A percentile compares a stretch with the other conserved stretches of the same genome.
Evolutionary conservation across 1,140 invertebrate species (phyloP).

Genomic region (Macrosteles quadrilineatus): DNA sequence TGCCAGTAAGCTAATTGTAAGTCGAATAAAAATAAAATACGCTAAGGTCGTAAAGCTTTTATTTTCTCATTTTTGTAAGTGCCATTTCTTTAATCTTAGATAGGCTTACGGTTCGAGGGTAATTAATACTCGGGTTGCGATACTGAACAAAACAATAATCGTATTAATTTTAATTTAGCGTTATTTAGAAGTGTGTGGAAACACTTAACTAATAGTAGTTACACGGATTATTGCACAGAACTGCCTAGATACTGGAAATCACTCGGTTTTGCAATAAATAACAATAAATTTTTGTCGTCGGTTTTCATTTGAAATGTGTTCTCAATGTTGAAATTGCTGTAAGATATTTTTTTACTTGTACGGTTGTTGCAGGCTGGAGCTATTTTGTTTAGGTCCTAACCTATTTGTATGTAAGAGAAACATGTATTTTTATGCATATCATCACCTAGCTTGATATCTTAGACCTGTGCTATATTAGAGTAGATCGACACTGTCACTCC

Average conservation of each 20-base stretch:
- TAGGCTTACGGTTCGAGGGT: constrained; percentile 22
- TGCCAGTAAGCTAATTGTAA: constrained; percentile 6
- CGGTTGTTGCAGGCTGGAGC: constrained; percentile 25
- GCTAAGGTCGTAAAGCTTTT: constrained; percentile 7
- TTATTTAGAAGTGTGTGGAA: constrained; percentile 18
- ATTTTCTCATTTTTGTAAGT: constrained; percentile 20
- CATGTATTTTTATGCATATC: constrained; percentile 37
- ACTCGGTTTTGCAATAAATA: constrained; percentile 27
- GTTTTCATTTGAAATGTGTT: constrained; percentile 13
- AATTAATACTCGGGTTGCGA: constrained; percentile 15
- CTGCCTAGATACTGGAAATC: constrained; percentile 23
- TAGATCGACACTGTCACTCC: constrained; percentile 15
- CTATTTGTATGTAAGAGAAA: constrained; percentile 34
- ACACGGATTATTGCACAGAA: constrained; percentile 21
- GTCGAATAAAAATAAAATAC: not conserved
- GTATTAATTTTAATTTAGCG: constrained; percentile 21
- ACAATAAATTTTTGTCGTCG: constrained; percentile 5
- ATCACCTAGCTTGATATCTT: constrained; percentile 35
- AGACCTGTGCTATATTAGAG: constrained; percentile 29
- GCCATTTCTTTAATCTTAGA: constrained; percentile 26
- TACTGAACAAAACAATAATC: constrained; percentile 25
- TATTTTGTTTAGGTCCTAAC: constrained; percentile 23
- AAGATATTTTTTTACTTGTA: constrained; percentile 37
- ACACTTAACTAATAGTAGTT: constrained; percentile 24
- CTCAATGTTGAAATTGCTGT: constrained; percentile 33